Evolutionary conservation across 2,888 invertebrate genomes (phyloP).

Genomic region (Pandemis cinnamomeana): DNA sequence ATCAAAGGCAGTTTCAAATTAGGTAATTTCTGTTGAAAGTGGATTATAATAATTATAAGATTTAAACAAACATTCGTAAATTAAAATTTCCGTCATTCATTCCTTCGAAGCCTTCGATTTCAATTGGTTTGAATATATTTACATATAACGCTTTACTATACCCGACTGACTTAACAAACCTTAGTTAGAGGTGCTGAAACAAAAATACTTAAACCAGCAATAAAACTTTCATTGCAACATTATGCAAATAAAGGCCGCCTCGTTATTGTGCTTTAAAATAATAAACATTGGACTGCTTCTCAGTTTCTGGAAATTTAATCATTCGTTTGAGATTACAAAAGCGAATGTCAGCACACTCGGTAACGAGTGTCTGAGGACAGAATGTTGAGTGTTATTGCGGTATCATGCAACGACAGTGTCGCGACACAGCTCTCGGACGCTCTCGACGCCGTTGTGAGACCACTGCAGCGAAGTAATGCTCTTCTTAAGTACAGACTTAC

Average conservation of each 20-base stretch:
- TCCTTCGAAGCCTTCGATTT: not conserved
- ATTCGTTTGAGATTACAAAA: constrained; percentile 26
- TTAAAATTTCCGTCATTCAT: too few species aligned
- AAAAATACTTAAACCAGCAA: not conserved
- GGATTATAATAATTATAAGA: too few species aligned
- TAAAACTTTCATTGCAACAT: not conserved
- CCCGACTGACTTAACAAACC: not conserved
- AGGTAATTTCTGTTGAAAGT: too few species aligned
- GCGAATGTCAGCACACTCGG: constrained; percentile 43
- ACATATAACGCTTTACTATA: not conserved
- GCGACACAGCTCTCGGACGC: constrained; percentile 50
- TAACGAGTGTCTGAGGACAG: constrained; percentile 60
- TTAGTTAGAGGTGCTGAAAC: not conserved
- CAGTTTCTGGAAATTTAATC: constrained; percentile 24
- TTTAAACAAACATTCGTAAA: too few species aligned
- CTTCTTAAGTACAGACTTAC: constrained; percentile 54
- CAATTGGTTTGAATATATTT: not conserved
- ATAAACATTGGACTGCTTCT: constrained; percentile 7
- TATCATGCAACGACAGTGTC: constrained; percentile 62
- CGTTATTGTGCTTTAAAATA: constrained; percentile 2
- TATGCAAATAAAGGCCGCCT: not conserved
- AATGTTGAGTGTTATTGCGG: constrained; percentile 67
- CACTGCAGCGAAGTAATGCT: constrained; percentile 67
- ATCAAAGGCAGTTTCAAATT: too few species aligned
- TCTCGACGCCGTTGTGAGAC: constrained; percentile 54